A percentile compares a stretch with the other conserved stretches of the same genome.
Evolutionary conservation across 2,797 vertebrate genomes (phyloP).

Genomic region (Bovichtus variegatus): DNA sequence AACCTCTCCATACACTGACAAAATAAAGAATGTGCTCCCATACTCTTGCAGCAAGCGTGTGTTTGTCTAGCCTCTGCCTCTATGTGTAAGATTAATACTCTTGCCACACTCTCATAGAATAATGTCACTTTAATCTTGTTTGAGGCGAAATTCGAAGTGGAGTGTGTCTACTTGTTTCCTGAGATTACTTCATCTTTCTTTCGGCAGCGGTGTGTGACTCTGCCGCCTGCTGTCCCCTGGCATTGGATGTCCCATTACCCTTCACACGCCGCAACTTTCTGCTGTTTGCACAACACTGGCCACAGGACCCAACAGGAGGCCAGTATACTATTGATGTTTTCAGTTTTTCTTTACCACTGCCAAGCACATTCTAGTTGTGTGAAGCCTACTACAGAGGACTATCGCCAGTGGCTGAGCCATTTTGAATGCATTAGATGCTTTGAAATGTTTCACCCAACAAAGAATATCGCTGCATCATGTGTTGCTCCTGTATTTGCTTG

Average conservation of each 20-base stretch:
- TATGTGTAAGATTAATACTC: conserved; percentile 87
- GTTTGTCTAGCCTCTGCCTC: conserved; percentile 82
- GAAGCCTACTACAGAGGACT: conserved; percentile 32
- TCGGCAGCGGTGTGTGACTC: conserved; percentile 85
- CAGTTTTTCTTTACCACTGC: conserved; percentile 70
- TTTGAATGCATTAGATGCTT: conserved; percentile 47
- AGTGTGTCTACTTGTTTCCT: conserved; percentile 90
- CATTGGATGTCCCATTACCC: conserved; percentile 91
- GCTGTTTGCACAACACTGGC: conserved; percentile 88
- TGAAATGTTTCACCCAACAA: conserved; percentile 40
- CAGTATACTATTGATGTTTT: conserved; percentile 76
- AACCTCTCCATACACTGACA: conserved; percentile 69
- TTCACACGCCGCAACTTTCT: conserved; percentile 90
- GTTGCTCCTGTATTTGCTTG: conserved; percentile 23
- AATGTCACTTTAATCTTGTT: conserved; percentile 92
- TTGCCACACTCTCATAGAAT: conserved; percentile 88
- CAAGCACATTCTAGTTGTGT: conserved; percentile 51
- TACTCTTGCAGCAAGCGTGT: conserved; percentile 67
- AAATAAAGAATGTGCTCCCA: conserved; percentile 80
- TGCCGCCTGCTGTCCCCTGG: conserved; percentile 87
- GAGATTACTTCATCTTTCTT: conserved; percentile 91
- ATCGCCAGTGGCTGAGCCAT: conserved; percentile 45
- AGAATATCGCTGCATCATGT: conserved; percentile 12
- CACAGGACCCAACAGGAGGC: conserved; percentile 84
- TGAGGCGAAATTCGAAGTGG: conserved; percentile 89